These are phyloP conservation scores for Polymixis flavicincta DNA, from an alignment of 2,888 invertebrate species.

Conservation along the genomic window DNA sequence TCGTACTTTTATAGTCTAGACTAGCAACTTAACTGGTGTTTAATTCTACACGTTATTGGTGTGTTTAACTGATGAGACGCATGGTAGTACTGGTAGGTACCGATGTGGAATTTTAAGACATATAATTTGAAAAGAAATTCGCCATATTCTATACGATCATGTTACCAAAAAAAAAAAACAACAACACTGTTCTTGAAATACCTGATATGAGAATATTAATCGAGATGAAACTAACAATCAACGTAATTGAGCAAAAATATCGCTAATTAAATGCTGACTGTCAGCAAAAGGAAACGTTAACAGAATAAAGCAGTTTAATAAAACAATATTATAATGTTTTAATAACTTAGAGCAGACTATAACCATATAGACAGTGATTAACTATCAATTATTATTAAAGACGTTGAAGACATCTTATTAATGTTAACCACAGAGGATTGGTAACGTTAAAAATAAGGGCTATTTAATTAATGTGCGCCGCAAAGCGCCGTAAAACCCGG, in stretches of 20 bases:
- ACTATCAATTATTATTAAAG: slow-evolving; percentile 30
- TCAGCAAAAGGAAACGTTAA: neutral
- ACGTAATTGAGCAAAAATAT: slow-evolving; percentile 10
- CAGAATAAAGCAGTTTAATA: slow-evolving; percentile 12
- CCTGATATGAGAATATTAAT: neutral
- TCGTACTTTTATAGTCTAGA: neutral
- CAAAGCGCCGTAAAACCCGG: slow-evolving; percentile 64
- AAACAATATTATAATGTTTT: slow-evolving; percentile 23
- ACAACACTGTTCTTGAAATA: too few species aligned
- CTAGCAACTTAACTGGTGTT: neutral
- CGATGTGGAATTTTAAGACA: neutral
- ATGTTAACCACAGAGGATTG: slow-evolving; percentile 29
- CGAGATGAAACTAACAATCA: neutral
- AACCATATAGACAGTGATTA: slow-evolving; percentile 21
- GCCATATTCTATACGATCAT: neutral
- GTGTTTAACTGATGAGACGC: neutral
- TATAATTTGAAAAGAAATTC: too few species aligned
- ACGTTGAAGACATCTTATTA: slow-evolving; percentile 35
- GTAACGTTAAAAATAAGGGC: slow-evolving; percentile 49
- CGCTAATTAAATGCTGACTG: neutral
- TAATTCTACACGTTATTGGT: slow-evolving; percentile 1
- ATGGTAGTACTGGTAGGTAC: too few species aligned
- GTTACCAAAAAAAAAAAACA: neutral
- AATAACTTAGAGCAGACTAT: slow-evolving; percentile 14
- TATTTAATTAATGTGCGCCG: slow-evolving; percentile 62